A percentile compares a stretch with the other conserved stretches of the same genome.
phyloP scores from a whole-genome alignment of 1,140 invertebrate genomes.

The Anadara kagoshimensis region DNA sequence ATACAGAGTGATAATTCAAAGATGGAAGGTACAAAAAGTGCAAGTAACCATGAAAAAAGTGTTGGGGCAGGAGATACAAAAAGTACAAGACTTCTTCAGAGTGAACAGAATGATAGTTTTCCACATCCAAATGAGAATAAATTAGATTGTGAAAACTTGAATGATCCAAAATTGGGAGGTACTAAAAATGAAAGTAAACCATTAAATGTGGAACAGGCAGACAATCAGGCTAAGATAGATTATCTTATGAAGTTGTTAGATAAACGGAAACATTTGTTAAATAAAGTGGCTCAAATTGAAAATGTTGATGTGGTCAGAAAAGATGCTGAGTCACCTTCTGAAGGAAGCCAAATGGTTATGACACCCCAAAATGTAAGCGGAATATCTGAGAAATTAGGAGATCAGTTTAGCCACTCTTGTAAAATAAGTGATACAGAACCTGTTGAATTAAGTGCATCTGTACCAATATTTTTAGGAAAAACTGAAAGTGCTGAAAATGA shows the following conservation, averaged over 20 bases:
- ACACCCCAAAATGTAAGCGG: background rate
- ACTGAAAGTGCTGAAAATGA: conserved; percentile 3
- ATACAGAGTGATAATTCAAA: background rate
- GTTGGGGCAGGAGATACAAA: too few species aligned
- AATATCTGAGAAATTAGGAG: too few species aligned
- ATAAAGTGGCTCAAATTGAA: conserved; percentile 45
- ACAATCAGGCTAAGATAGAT: conserved; percentile 27
- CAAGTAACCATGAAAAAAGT: too few species aligned
- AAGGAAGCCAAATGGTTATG: background rate
- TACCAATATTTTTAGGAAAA: background rate
- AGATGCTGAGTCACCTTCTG: background rate
- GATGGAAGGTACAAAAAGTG: too few species aligned
- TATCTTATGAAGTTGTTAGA: conserved; percentile 45
- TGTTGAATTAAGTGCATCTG: background rate
- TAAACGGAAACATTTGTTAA: conserved; percentile 45
- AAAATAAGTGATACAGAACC: background rate
- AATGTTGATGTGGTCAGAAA: background rate
- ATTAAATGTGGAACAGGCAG: too few species aligned
- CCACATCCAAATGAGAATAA: too few species aligned
- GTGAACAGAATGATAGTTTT: too few species aligned
- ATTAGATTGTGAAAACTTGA: too few species aligned
- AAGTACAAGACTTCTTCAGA: too few species aligned
- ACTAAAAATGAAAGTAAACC: too few species aligned
- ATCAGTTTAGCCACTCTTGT: background rate
- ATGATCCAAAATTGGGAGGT: too few species aligned